Evolutionary conservation across 2,888 invertebrate genomes (phyloP), one percentile per base, ranked within the genome.

Genomic region (Xanthorhoe designata): DNA sequence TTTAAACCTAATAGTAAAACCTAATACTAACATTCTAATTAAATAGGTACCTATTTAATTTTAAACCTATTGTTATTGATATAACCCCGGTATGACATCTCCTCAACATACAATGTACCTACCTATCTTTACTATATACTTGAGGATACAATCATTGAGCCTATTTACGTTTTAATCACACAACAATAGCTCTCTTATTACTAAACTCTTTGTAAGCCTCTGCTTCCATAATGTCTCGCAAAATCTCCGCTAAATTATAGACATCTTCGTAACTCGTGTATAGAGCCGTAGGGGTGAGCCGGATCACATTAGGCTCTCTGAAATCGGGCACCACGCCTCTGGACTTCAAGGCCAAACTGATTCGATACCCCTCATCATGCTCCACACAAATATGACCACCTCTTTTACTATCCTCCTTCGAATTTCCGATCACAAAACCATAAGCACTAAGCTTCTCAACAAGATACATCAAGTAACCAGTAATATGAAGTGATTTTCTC

Each of bases 361-460:
- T 88, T 63, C 89, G 84, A 15, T 89, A 89, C 0, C 79, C 90
- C 19, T 91, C 90, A 1, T 82, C 83, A 50, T 92, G 91, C 42
- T 88, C 85, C 9, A 87, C 75, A 47, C 90, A 89, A 0, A 91
- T 83, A 54, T 92, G 92, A 0, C 92, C 91, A 0, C 91, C 91
- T 59, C 91, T 80, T 49, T 73, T 81, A 0, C 65, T 67, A 53
- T 91, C 87, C 1, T 89, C 88, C 56, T 77, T 80, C 2, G 77
- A 71, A 63, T 88, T 91, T 0, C 90, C 91, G 45, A 92, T 76
- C 13, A 71, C 65, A 72, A 91, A 91, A 0, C 89, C 90, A 45
- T 83, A 82, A 3, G 75, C 18, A 0, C 52, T 13, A 3, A 91
- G 74, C 64, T 85, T 87, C 51, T 91, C 91, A 2, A 89, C 78